phyloP scores from a whole-genome alignment of 2,113 vertebrate species.

The Malaclemys terrapin region DNA sequence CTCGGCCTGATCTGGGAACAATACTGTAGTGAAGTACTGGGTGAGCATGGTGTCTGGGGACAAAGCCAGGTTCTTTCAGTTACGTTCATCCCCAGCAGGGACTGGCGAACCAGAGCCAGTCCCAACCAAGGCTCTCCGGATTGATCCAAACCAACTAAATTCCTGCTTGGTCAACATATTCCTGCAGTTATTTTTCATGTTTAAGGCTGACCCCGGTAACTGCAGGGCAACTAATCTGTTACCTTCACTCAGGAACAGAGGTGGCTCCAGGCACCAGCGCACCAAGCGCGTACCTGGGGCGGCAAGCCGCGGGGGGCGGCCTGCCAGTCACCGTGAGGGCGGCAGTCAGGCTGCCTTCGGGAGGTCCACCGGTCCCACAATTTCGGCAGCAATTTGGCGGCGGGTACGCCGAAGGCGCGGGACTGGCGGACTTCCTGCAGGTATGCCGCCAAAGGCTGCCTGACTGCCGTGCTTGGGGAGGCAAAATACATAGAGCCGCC shows the following conservation, averaged over 20 bases:
- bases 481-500: too few species aligned
- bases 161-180: neutral
- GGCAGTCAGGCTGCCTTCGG: too few species aligned
- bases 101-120: neutral
- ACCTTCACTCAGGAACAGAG: neutral
- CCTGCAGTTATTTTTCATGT: neutral
- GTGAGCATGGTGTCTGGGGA: neutral
- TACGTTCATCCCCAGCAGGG: neutral
- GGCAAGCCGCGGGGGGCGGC: too few species aligned
- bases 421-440: too few species aligned
- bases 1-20: neutral
- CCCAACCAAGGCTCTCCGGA: neutral
- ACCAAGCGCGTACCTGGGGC: too few species aligned
- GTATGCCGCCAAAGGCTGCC: too few species aligned
- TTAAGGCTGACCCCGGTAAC: neutral
- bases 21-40: neutral
- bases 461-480: too few species aligned
- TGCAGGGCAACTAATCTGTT: neutral
- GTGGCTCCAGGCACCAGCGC: too few species aligned
- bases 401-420: too few species aligned
- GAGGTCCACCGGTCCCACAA: too few species aligned
- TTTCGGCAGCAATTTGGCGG: too few species aligned
- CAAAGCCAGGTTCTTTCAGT: neutral
- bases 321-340: too few species aligned
- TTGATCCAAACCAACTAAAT: neutral